Percentiles rank a stretch among this genome's conserved stretches.
These are phyloP conservation scores for Tragelaphus scriptus DNA, from an alignment of 2,113 vertebrate species.

Conservation along the genomic window DNA sequence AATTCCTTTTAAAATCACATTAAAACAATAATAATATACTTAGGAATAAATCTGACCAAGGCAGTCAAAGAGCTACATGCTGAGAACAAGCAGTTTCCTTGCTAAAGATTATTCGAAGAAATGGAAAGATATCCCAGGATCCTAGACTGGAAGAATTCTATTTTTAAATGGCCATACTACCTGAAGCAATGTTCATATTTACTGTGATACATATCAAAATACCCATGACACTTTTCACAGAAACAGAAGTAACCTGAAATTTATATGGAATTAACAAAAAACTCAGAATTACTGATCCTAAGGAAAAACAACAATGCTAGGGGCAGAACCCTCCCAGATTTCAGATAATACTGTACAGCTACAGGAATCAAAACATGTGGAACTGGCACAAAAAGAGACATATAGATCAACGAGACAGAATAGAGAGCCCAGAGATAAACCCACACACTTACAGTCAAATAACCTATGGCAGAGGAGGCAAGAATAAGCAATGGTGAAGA, in stretches of 20 bases:
- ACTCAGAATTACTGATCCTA: background rate
- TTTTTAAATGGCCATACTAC: background rate
- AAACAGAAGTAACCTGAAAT: background rate
- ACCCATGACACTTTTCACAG: background rate
- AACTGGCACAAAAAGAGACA: background rate
- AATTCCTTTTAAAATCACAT: background rate
- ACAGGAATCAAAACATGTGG: background rate
- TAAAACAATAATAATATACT: background rate
- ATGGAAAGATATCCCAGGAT: background rate
- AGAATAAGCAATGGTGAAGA: background rate
- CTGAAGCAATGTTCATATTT: background rate
- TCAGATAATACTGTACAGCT: background rate
- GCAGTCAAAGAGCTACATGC: background rate
- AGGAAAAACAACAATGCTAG: background rate
- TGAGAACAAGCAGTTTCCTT: background rate
- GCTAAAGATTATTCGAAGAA: background rate
- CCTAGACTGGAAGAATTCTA: background rate
- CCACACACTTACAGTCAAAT: background rate
- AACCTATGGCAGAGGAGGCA: background rate
- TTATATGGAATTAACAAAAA: background rate
- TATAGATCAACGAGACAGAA: background rate
- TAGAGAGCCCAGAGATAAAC: background rate
- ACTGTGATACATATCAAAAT: background rate
- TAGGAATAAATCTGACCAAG: background rate
- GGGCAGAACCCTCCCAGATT: background rate